Base-by-base conservation (phyloP, 2,113 vertebrate species). In the Eudyptes chrysolophus region DNA sequence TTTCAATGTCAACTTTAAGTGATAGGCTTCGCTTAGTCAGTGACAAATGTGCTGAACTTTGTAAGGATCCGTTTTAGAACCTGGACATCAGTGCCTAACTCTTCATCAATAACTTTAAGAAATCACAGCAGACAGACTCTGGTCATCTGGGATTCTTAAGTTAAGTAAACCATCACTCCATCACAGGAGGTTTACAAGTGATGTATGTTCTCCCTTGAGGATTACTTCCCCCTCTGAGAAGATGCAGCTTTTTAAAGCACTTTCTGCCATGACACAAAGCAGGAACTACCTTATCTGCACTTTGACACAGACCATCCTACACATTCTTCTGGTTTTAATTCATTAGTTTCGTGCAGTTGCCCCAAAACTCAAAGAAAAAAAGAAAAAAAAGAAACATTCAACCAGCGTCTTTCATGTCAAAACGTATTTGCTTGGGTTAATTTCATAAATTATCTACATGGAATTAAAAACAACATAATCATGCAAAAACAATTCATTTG, bases 81-180 rank as follows among this genome's bases (percentile, higher is more conserved):
- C 92, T 97, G 91, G 90, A 97, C 82, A 93, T 98, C 87, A 75
- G 84, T 71, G 71, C 81, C 95, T 96, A 96, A 84, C 97, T 97
- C 97, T 95, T 98, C 97, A 96, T 97, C 97, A 97, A 90, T 97
- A 96, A 97, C 87, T 70, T 87, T 44, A 87, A 93, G 94, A 94
- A 96, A 96, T 84, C 85, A 92, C 57, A 94, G 71, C 54, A 85
- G 90, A 75, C 72, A 77, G 92, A 71, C 83, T 72, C 95, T 83
- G 21, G 29, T 94, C 95, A 89, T 82, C 79, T 58, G 91, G 95
- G 87, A 92, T 92, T 95, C 85, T 90, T 72, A 60, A 84, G 77
- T 83, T 84, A 97, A 96, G 90, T 96, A 97, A 98, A 97, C 94
- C 76, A 87, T 75, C 95, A 83, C 87, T 96, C 82, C 77, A 80